Evolutionary conservation across 2,113 vertebrate species (phyloP).

Genomic region (Engraulis encrasicolus): DNA sequence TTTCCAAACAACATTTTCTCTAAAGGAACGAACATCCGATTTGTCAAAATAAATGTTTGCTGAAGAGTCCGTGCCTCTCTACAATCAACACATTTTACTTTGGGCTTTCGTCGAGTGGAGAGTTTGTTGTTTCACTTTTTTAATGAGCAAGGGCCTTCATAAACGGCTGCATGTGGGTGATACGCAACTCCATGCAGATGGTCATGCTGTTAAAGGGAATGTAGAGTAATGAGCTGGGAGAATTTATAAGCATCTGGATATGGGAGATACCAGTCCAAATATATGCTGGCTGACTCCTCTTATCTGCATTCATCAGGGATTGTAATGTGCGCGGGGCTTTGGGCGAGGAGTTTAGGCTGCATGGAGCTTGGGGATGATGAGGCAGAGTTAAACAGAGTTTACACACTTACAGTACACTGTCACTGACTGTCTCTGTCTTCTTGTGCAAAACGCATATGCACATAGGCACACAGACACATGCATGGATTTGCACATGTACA

Average conservation of each 20-base stretch:
- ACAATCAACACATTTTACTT: not conserved
- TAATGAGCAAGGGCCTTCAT: not conserved
- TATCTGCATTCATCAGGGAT: not conserved
- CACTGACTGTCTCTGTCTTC: not conserved
- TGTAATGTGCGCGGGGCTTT: not conserved
- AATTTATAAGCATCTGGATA: conserved; percentile 10
- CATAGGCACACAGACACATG: too few species aligned
- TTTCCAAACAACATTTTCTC: not conserved
- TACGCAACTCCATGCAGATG: not conserved
- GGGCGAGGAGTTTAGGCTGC: conserved; percentile 1
- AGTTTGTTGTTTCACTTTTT: not conserved
- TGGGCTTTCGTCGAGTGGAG: not conserved
- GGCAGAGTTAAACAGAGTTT: conserved; percentile 14
- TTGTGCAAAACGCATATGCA: too few species aligned
- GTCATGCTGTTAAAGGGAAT: not conserved
- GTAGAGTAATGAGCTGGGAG: conserved; percentile 8
- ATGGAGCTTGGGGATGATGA: not conserved
- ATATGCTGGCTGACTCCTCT: not conserved
- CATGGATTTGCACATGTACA: too few species aligned
- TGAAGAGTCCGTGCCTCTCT: not conserved
- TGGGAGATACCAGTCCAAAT: not conserved
- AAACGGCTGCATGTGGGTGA: not conserved
- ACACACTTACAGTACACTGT: conserved; percentile 45
- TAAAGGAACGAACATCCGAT: not conserved
- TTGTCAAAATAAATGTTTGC: not conserved